Evolutionary conservation across 1,140 invertebrate species (phyloP), one percentile per base, ranked within the genome.

Genomic region (Drosophila aff.): DNA sequence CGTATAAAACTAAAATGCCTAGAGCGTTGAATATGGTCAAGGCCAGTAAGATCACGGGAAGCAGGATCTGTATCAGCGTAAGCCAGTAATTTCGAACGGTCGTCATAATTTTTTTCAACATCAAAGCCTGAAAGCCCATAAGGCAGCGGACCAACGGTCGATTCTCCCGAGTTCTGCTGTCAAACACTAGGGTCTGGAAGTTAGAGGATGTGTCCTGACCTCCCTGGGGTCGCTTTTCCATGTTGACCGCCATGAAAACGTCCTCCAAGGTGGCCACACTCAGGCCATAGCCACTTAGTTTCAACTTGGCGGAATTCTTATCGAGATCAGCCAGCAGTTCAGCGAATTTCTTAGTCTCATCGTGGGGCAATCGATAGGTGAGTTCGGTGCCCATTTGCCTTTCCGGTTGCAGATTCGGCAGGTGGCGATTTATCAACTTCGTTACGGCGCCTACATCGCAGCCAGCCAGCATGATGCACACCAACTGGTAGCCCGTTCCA

Each of bases 211-310:
- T 11, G 0, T 0, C 53, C 9, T 26, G 21, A n/a, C 21, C 53
- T 2, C 36, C 53, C 36, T n/a, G 8, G 16, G n/a, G 18, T 66
- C 53, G 18, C 33, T 40, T 57, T 1, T n/a, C 15, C 9, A 10
- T 44, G 9, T 47, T 58, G 16, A 92, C 81, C 68, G 84, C 97
- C 36, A 98, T 93, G 61, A 95, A 96, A 4, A 97, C 97, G 92
- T 99, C 98, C 93, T 99, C 98, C 59, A 99, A 91, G 0, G 98
- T 98, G 11, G 98, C 98, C 96, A 98, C 98, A 28, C 97, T 98
- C 0, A 99, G 96, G 0, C 98, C 98, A 92, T 97, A 98, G 81
- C 96, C 97, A 66, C 95, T 96, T 50, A 98, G 16, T 40, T 73
- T 61, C 4, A 93, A 8, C 1, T 77, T 43, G 0, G 26, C 33